Base-by-base conservation (phyloP, 2,888 invertebrate genomes). In the Spisula subtruncata region DNA sequence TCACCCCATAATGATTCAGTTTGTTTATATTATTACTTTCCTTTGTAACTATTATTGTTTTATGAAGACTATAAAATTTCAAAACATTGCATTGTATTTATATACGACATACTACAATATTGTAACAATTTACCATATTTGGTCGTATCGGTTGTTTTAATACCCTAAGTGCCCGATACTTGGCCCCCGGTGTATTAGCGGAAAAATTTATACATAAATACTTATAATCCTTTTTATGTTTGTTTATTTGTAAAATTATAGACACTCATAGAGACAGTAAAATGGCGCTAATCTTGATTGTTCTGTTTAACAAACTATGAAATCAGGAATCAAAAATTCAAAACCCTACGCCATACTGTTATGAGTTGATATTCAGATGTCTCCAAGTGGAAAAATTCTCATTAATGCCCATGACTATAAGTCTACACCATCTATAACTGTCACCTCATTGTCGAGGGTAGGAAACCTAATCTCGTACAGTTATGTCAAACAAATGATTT, bases 141-240 rank as follows among this genome's bases (percentile, higher is more conserved):
- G 81, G 81, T 20, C 12, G 32, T 81, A 81, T n/a, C 51, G 81
- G 29, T 54, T 54, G 54, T 81, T 81, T 80, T 54, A 54, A 51
- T 81, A 48, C 81, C 81, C 81, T 81, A 12, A 29, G 81, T 51
- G 81, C 54, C 51, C 51, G 51, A 8, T 51, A 81, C 54, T 32
- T 81, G 51, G 81, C 10, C 60, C 60, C 60, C 0, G 41, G 60
- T 66, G 25, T 29, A 75, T 75, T 35, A 75, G 75, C 4, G 32
- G 32, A 75, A 75, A 41, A 75, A 32, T 75, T 75, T 35, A 66
- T 25, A 35, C 75, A 35, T 75, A 75, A 75, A 75, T 14, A 75
- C 8, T 60, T 35, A 32, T 75, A 75, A 75, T 75, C 75, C 71
- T 75, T 35, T 75, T 75, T 75, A 75, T 35, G 75, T 35, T 75